Evolutionary conservation across 2,113 vertebrate genomes (phyloP).

Genomic region (Sinocyclocheilus anophthalmus): DNA sequence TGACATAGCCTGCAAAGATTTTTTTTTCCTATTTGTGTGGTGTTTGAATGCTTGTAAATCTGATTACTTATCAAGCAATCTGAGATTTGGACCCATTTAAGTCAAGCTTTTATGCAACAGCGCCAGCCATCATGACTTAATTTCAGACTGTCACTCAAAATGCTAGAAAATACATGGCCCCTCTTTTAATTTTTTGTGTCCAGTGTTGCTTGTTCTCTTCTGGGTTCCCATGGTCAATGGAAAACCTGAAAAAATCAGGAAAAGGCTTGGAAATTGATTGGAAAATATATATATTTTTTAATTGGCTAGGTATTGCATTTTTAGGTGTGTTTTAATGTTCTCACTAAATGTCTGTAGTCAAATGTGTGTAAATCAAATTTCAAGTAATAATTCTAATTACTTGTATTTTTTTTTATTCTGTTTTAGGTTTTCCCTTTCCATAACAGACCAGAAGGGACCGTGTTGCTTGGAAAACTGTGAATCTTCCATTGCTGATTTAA

Average conservation of each 20-base stretch:
- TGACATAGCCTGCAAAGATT: not conserved
- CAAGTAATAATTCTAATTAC: not conserved
- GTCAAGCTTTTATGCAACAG: too few species aligned
- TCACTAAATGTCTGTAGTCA: not conserved
- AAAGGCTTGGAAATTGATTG: too few species aligned
- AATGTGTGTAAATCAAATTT: not conserved
- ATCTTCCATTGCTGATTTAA: conserved; percentile 31
- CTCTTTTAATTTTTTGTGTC: too few species aligned
- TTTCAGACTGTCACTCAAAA: too few species aligned
- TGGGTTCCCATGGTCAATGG: too few species aligned
- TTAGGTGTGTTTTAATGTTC: too few species aligned
- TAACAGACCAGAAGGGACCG: not conserved
- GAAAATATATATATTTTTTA: too few species aligned
- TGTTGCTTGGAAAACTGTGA: conserved; percentile 23
- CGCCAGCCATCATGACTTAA: too few species aligned
- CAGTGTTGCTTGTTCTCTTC: too few species aligned
- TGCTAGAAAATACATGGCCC: too few species aligned
- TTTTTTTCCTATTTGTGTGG: not conserved
- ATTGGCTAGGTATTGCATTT: too few species aligned
- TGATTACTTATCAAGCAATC: conserved; percentile 8
- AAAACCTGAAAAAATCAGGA: too few species aligned
- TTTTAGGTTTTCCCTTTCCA: conserved; percentile 15
- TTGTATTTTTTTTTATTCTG: not conserved
- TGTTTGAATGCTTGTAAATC: conserved; percentile 2
- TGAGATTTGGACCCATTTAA: not conserved